Conservation (phyloP, 2,888 invertebrate species). For the Congeria kusceri region DNA sequence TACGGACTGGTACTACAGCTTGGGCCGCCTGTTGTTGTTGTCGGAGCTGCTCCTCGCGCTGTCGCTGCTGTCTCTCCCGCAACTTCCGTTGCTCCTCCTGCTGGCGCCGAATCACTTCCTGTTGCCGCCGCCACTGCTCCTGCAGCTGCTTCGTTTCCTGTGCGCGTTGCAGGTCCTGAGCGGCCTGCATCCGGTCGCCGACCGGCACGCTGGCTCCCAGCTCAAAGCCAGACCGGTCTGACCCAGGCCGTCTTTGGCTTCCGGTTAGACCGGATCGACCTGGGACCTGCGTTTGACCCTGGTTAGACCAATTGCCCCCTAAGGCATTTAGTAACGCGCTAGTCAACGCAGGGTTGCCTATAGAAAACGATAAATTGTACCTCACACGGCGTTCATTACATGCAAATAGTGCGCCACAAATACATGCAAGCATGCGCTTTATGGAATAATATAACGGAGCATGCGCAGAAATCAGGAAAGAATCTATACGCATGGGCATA, state of each 20-base stretch:
- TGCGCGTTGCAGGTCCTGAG: background rate
- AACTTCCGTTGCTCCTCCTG: background rate
- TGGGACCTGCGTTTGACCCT: background rate
- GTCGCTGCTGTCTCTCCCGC: conserved; percentile 9
- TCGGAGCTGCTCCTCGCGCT: conserved; percentile 19
- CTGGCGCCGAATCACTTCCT: background rate
- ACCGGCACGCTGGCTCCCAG: conserved; percentile 31
- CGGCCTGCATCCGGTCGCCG: background rate
- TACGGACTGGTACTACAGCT: background rate
- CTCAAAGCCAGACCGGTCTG: conserved; percentile 16
- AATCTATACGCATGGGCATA: no score
- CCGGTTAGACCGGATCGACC: background rate
- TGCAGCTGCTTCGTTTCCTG: background rate
- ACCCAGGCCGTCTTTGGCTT: background rate
- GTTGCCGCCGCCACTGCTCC: conserved; percentile 3
- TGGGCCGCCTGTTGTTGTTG: background rate
- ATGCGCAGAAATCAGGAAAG: conserved; percentile 15
- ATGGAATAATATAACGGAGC: background rate
- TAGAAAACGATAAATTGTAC: conserved; percentile 10
- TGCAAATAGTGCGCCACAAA: background rate
- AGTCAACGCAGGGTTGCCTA: conserved; percentile 19
- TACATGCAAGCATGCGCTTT: no score
- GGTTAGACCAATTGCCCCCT: background rate
- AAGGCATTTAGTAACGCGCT: conserved; percentile 20
- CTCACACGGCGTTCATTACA: conserved; percentile 2